Percentiles rank a stretch among this genome's conserved stretches.
These are phyloP conservation scores for Capitella teleta DNA, from an alignment of 1,140 invertebrate species.

Conservation along the genomic window DNA sequence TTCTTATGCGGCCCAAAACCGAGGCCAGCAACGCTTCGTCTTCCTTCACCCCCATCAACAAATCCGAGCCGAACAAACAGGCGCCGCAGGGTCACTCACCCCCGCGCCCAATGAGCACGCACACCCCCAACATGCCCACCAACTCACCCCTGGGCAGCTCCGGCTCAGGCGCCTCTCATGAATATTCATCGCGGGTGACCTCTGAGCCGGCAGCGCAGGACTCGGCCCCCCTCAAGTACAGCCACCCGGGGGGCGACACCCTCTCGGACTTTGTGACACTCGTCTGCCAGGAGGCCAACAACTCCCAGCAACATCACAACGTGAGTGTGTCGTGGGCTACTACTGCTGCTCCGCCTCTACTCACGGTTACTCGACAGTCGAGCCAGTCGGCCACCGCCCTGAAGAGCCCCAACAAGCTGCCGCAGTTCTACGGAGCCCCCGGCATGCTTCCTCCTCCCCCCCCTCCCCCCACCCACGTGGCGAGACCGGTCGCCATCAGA, in stretches of 20 bases:
- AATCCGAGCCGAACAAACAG: too few species aligned
- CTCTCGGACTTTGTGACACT: slow-evolving; percentile 92
- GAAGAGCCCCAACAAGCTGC: slow-evolving; percentile 53
- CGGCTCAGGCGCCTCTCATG: neutral
- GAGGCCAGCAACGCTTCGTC: too few species aligned
- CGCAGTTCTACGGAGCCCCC: slow-evolving; percentile 81
- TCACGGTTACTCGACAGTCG: slow-evolving; percentile 21
- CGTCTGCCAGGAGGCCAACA: slow-evolving; percentile 84
- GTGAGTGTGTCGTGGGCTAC: too few species aligned
- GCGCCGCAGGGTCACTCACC: slow-evolving; percentile 18
- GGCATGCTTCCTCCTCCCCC: slow-evolving; percentile 73
- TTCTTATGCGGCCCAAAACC: too few species aligned
- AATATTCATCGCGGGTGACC: neutral
- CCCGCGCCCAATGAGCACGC: slow-evolving; percentile 21
- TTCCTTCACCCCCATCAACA: too few species aligned
- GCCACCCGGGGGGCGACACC: slow-evolving; percentile 62
- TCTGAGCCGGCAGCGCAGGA: neutral
- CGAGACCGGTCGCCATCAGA: slow-evolving; percentile 83
- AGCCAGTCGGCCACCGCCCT: slow-evolving; percentile 35
- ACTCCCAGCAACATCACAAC: slow-evolving; percentile 52
- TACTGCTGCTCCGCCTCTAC: too few species aligned
- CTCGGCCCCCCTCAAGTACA: slow-evolving; percentile 52
- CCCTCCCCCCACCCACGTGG: slow-evolving; percentile 67
- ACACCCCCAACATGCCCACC: slow-evolving; percentile 2
- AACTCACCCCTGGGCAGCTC: neutral